Evolutionary conservation across 2,888 invertebrate species (phyloP), one percentile per base, ranked within the genome.

Genomic region (Eilema depressum): DNA sequence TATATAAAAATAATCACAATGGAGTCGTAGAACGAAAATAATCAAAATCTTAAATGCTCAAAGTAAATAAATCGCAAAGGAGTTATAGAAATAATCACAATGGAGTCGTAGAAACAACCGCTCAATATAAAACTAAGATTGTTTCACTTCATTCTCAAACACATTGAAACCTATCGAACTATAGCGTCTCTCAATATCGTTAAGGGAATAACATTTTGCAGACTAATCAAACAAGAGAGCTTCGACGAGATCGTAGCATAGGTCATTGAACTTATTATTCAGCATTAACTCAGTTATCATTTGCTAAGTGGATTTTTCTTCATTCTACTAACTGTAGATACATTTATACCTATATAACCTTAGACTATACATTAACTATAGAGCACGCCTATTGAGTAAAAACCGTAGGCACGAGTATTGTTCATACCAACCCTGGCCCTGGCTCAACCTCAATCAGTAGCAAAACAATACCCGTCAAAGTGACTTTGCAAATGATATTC

Each of bases 241-340:
- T 74, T 41, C 57, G 53, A 65, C 69, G 28, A 69, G 73, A 69
- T 74, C 77, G 53, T 47, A 17, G 41, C 8, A 63, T 57, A 61
- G 75, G 68, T 71, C 64, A 47, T 74, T 80, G 73, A 81, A 76
- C 79, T 79, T 53, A 26, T 30, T 63, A 74, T 70, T 73, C 65
- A 56, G 14, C 62, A 60, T 76, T 69, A 69, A 65, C 59, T 73
- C 78, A 73, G 75, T 79, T 69, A 75, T 80, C 12, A 47, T 53
- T 53, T 53, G 53, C 53, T n/a, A 53, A 53, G 53, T 53, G n/a
- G n/a, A 53, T n/a, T 53, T 53, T 53, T 53, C n/a, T 53, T 53
- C 53, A 2, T 20, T n/a, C 53, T 53, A 2, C 53, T 53, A 53
- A 53, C n/a, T 53, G 47, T 47, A 41, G 17, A 17, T 41, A 41